Conservation (phyloP, 2,797 vertebrate species). For the Merluccius polli region DNA sequence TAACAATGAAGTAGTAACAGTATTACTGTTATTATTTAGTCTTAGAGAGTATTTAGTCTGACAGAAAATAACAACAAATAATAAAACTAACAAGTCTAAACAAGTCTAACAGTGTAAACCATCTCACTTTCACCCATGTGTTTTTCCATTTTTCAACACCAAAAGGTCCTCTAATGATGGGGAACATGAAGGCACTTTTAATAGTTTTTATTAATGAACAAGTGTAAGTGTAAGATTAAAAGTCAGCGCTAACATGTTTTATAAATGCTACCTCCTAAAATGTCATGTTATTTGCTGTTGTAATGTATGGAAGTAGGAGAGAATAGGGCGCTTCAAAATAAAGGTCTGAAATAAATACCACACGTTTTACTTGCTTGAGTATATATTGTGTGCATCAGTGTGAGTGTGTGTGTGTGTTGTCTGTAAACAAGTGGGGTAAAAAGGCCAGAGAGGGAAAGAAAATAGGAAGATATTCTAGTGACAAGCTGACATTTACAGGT, state of each 20-base stretch:
- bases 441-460: conserved; percentile 20
- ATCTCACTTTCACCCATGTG: too few species aligned
- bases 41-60: neutral
- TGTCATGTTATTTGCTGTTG: neutral
- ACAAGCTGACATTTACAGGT: conserved; percentile 56
- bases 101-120: neutral
- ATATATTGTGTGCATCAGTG: too few species aligned
- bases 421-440: neutral
- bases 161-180: neutral
- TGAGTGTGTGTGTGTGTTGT: too few species aligned
- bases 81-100: neutral
- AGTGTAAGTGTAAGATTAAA: neutral
- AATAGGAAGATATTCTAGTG: conserved; percentile 26
- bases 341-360: neutral
- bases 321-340: neutral
- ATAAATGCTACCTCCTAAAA: neutral
- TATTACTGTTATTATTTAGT: neutral
- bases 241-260: neutral
- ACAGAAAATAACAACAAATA: neutral
- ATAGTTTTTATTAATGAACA: neutral
- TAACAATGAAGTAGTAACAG: neutral
- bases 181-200: neutral
- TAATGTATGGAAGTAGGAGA: neutral
- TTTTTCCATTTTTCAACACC: neutral
- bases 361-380: neutral